These are phyloP conservation scores for Xanthia togata DNA, from an alignment of 2,888 invertebrate species.

Conservation along the genomic window DNA sequence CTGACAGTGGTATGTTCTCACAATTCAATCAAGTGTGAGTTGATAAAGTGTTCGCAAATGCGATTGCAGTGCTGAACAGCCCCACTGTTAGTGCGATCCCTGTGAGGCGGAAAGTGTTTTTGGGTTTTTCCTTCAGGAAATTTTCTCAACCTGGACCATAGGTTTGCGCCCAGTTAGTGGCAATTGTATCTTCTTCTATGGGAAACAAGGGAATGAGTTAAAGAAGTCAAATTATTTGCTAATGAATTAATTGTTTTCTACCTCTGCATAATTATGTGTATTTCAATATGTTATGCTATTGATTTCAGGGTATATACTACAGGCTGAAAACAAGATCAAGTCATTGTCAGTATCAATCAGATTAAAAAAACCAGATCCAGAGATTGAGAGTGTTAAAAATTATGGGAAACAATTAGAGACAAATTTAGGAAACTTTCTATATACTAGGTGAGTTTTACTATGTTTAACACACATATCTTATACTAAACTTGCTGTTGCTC, in stretches of 20 bases:
- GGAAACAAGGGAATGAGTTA: too few relatives aligned
- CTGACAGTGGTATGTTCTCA: conserved; percentile 89
- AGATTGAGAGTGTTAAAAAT: conserved; percentile 94
- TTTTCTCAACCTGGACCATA: not conserved
- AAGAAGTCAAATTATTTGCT: not conserved
- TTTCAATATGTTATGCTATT: not conserved
- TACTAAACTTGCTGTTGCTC: too few relatives aligned
- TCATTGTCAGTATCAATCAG: conserved; percentile 94
- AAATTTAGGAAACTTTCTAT: conserved; percentile 90
- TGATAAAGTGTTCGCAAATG: too few relatives aligned
- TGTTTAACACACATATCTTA: too few relatives aligned
- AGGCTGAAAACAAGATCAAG: conserved; percentile 95
- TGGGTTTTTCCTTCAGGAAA: not conserved
- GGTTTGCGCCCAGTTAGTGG: not conserved
- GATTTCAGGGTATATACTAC: conserved; percentile 92
- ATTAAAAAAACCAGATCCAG: conserved; percentile 93
- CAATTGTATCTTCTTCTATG: not conserved
- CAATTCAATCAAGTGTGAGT: too few relatives aligned
- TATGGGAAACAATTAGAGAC: conserved; percentile 93
- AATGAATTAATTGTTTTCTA: not conserved
- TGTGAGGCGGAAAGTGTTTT: not conserved
- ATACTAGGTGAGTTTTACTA: conserved; percentile 82
- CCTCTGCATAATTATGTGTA: not conserved
- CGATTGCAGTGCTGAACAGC: too few relatives aligned
- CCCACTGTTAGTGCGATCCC: not conserved